These are phyloP conservation scores for Sinocyclocheilus anophthalmus DNA, from an alignment of 2,113 vertebrate species.

Conservation along the genomic window DNA sequence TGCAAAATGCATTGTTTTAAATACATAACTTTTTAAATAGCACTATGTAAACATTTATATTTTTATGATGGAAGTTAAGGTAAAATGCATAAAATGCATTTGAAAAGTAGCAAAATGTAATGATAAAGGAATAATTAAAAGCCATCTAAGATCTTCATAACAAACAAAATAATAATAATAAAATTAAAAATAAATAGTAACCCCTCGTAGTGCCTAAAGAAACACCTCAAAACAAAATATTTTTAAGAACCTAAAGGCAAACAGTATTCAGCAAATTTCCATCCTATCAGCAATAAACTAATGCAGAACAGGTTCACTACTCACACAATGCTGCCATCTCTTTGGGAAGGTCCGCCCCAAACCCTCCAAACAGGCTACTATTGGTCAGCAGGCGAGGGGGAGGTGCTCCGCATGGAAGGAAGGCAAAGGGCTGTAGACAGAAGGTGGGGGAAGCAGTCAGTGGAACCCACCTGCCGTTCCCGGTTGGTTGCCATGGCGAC, in stretches of 20 bases:
- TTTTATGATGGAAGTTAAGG: neutral
- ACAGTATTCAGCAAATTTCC: no score
- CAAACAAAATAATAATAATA: no score
- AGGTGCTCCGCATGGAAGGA: constrained; percentile 84
- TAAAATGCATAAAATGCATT: no score
- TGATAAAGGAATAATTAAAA: no score
- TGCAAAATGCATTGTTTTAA: neutral
- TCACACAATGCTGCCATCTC: constrained; percentile 93
- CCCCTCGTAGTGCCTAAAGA: neutral
- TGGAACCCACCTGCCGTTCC: constrained; percentile 85
- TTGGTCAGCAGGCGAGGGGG: constrained; percentile 87
- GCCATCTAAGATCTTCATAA: no score
- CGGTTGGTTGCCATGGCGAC: constrained; percentile 85
- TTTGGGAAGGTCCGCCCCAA: constrained; percentile 88
- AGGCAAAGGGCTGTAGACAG: constrained; percentile 84
- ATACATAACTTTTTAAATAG: neutral
- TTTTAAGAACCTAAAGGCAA: neutral
- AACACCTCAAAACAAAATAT: neutral
- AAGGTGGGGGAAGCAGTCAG: constrained; percentile 75
- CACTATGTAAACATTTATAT: neutral
- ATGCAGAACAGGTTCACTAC: constrained; percentile 62
- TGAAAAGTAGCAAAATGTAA: no score
- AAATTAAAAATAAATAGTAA: no score
- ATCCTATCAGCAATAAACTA: neutral
- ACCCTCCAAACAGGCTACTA: constrained; percentile 82